Evolutionary conservation across 2,797 vertebrate species (phyloP).

Genomic region (Smutsia temminckii): DNA sequence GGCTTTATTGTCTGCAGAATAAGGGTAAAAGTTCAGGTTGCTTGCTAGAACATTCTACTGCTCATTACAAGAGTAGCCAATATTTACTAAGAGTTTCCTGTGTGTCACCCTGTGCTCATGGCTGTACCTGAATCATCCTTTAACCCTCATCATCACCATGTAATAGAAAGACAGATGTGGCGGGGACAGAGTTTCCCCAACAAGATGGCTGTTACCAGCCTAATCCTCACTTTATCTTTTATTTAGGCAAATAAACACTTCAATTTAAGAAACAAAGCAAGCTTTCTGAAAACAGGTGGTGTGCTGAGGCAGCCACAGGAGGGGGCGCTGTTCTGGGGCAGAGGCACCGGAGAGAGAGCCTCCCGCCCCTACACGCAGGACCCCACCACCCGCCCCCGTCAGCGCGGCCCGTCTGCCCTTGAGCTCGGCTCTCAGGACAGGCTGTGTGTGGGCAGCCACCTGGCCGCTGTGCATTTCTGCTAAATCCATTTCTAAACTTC

Average conservation of each 20-base stretch:
- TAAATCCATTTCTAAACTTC: neutral
- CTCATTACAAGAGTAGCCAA: neutral
- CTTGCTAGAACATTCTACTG: neutral
- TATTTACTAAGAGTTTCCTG: neutral
- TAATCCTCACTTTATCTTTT: neutral
- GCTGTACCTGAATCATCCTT: neutral
- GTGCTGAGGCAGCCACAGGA: neutral
- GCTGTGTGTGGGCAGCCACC: neutral
- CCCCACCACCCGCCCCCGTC: no score
- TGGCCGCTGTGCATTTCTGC: neutral
- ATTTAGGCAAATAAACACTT: neutral
- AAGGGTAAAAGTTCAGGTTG: neutral
- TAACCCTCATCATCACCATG: accelerated
- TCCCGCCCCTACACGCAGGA: neutral
- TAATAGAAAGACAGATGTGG: neutral
- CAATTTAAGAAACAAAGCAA: neutral
- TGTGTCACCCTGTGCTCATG: neutral
- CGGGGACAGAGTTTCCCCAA: neutral
- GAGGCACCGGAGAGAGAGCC: accelerated
- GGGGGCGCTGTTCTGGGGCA: neutral
- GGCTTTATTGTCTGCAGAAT: neutral
- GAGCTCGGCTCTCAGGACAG: neutral
- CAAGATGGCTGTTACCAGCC: neutral
- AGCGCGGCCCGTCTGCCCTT: neutral
- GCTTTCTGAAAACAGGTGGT: neutral